These are phyloP conservation scores for Alectura lathami DNA, from an alignment of 2,113 vertebrate genomes.

Conservation along the genomic window DNA sequence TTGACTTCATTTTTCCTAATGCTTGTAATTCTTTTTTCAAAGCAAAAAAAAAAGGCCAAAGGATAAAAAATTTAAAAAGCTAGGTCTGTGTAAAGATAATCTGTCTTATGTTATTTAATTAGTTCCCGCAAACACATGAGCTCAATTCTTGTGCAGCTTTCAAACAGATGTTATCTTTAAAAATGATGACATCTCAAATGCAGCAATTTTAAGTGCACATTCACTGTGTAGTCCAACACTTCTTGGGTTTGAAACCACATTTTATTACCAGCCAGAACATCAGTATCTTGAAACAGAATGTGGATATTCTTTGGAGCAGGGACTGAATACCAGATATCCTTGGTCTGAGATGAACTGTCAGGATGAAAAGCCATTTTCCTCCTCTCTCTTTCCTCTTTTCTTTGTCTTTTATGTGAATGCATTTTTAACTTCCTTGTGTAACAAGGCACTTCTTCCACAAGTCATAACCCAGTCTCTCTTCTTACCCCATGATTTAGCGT, in stretches of 20 bases:
- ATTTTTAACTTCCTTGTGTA: neutral
- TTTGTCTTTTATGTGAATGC: neutral
- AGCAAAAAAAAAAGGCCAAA: neutral
- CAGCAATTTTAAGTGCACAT: conserved; percentile 60
- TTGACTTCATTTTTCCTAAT: neutral
- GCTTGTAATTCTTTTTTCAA: neutral
- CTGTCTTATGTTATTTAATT: conserved; percentile 37
- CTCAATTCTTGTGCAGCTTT: conserved; percentile 56
- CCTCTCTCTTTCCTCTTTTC: neutral
- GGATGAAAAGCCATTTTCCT: neutral
- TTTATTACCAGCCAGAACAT: conserved; percentile 26
- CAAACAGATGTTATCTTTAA: conserved; percentile 68
- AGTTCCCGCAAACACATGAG: conserved; percentile 34
- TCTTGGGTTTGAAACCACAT: conserved; percentile 21
- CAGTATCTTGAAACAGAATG: neutral
- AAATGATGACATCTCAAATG: conserved; percentile 31
- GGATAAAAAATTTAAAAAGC: neutral
- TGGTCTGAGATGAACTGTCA: neutral
- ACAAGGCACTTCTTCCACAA: neutral
- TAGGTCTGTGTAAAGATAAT: neutral
- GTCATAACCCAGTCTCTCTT: neutral
- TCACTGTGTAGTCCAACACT: conserved; percentile 37
- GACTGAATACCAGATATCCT: neutral
- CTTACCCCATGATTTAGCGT: neutral
- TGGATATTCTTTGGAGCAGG: neutral